Percentiles rank a stretch among this genome's conserved stretches.
These are phyloP conservation scores for Cinclus cinclus DNA, from an alignment of 2,113 vertebrate species.

Conservation along the genomic window DNA sequence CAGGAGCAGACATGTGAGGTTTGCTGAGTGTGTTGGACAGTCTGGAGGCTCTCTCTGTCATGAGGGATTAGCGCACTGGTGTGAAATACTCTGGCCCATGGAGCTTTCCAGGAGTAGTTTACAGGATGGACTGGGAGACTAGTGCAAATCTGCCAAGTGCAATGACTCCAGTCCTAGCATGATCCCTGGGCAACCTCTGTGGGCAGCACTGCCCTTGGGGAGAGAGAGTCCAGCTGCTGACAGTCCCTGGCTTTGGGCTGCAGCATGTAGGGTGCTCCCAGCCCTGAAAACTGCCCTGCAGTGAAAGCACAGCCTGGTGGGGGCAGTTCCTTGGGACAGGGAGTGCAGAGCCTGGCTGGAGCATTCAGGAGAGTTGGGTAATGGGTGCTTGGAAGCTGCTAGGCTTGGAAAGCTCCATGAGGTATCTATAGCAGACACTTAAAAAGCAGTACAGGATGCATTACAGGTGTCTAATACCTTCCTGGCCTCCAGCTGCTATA, in stretches of 20 bases:
- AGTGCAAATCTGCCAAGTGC: neutral
- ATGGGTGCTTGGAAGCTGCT: neutral
- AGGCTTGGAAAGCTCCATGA: neutral
- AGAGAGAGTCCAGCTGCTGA: neutral
- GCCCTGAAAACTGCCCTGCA: neutral
- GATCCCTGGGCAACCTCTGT: neutral
- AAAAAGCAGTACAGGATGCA: neutral
- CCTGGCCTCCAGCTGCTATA: neutral
- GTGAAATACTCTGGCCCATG: neutral
- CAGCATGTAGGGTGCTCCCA: rapidly evolving
- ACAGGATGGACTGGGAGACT: neutral
- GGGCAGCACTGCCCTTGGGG: neutral
- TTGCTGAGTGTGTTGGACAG: neutral
- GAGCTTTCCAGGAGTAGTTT: neutral
- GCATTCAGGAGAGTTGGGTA: neutral
- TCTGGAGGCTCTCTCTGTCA: neutral
- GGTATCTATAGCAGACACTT: neutral
- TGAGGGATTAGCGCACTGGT: rapidly evolving
- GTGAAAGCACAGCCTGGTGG: neutral
- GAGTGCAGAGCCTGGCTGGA: neutral
- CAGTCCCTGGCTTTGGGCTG: neutral
- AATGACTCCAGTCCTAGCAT: rapidly evolving
- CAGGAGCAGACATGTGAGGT: neutral
- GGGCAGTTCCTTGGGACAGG: too few relatives aligned
- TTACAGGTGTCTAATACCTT: neutral